Evolutionary conservation across 2,113 vertebrate species (phyloP), one percentile per base, ranked within the genome.

Genomic region (Cygnus atratus): DNA sequence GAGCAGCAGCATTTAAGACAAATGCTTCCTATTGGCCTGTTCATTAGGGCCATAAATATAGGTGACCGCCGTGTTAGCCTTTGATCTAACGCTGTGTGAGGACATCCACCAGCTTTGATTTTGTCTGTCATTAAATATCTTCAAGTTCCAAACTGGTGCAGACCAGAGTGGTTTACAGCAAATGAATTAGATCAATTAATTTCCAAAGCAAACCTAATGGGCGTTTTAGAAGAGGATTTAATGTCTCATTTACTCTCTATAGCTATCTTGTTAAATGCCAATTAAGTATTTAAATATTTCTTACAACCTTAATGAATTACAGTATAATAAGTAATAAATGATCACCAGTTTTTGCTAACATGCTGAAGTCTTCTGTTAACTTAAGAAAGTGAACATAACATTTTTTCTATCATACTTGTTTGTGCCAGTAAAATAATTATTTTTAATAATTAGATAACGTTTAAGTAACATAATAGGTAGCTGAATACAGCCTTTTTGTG

Each of bases 221-320:
- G 97, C 92, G 97, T 98, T 98, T 98, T 97, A 98, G 95, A 97
- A 97, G 96, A 98, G 97, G 96, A 98, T 98, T 98, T 98, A 98
- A 98, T 98, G 98, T 98, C 98, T 98, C 98, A 98, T 98, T 98
- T 98, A 96, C 97, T 98, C 96, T 96, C 97, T 97, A 96, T 91
- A 97, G 97, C 95, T 97, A 97, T 97, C 98, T 98, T 98, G 98
- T 98, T 98, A 98, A 98, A 98, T 98, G 96, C 96, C 98, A 98
- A 98, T 98, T 98, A 98, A 98, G 97, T 97, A 98, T 98, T 96
- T 98, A 98, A 98, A 98, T 98, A 98, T 98, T 98, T 98, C 97
- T 94, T 97, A 96, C 97, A 96, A 90, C 96, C 92, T 97, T 98
- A 98, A 98, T 98, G 97, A 98, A 98, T 98, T 98, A 93, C 97